phyloP scores from a whole-genome alignment of 2,113 vertebrate genomes.

The Tympanuchus pallidicinctus region DNA sequence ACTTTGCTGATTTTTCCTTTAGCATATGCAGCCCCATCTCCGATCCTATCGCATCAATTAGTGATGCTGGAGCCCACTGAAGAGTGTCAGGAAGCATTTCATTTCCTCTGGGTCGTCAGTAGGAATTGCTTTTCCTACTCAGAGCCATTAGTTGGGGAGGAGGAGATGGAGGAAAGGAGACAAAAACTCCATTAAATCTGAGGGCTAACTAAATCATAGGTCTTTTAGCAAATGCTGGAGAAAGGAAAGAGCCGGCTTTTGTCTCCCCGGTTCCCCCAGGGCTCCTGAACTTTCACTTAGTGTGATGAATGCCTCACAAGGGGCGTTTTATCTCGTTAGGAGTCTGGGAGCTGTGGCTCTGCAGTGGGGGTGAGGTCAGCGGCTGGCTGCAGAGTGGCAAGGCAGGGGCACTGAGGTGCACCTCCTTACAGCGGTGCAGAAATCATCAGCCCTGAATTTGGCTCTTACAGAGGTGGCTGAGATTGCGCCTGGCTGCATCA shows the following conservation, averaged over 20 bases:
- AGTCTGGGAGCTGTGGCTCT: background rate
- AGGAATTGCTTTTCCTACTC: slow-evolving; percentile 29
- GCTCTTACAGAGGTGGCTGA: fast-evolving
- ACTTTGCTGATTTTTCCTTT: background rate
- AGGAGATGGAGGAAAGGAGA: slow-evolving; percentile 28
- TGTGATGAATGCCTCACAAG: slow-evolving; percentile 37
- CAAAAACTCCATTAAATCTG: slow-evolving; percentile 1
- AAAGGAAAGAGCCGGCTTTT: slow-evolving; percentile 48
- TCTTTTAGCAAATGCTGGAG: background rate
- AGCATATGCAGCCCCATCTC: background rate
- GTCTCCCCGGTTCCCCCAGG: slow-evolving; percentile 7
- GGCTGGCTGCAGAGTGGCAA: background rate
- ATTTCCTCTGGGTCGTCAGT: background rate
- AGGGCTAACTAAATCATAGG: slow-evolving; percentile 14
- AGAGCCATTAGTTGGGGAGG: slow-evolving; percentile 15
- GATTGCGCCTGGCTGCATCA: background rate
- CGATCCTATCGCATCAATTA: background rate
- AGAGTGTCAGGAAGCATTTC: background rate
- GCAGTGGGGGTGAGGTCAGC: background rate
- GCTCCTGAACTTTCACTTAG: slow-evolving; percentile 42
- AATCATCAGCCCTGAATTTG: background rate
- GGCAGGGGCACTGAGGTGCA: background rate
- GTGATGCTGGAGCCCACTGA: background rate
- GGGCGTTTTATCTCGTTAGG: slow-evolving; percentile 20
- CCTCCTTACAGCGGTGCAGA: fast-evolving